Conservation (phyloP, 2,113 vertebrate genomes). For the Polypterus bichir region DNA sequence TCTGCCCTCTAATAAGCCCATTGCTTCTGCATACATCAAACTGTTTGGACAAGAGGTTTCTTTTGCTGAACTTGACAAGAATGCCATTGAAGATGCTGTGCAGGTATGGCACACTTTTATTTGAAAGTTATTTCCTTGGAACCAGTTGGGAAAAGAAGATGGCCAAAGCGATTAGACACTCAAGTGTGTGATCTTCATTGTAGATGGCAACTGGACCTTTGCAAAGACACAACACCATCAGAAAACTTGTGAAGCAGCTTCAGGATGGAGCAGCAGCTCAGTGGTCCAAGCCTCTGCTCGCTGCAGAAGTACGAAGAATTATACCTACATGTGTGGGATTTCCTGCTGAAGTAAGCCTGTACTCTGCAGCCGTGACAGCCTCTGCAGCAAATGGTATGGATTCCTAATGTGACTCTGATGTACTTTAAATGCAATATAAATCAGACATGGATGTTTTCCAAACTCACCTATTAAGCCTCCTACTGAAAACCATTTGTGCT, state of each 20-base stretch:
- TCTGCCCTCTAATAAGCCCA: constrained; percentile 33
- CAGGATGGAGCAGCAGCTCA: constrained; percentile 29
- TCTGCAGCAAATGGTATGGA: constrained; percentile 33
- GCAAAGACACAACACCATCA: constrained; percentile 14
- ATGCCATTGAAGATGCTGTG: constrained; percentile 35
- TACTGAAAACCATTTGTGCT: no score
- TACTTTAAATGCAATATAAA: no score
- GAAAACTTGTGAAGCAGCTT: constrained; percentile 20
- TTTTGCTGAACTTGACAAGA: constrained; percentile 49
- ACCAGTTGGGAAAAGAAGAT: no score
- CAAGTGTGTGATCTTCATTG: not conserved
- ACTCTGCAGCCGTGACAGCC: constrained; percentile 41
- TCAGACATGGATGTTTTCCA: no score
- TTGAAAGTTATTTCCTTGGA: not conserved
- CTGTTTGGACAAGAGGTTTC: constrained; percentile 60
- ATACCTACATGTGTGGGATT: constrained; percentile 52
- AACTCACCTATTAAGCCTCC: no score
- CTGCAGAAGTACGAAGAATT: constrained; percentile 43
- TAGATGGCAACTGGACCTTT: constrained; percentile 28
- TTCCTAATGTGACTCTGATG: no score
- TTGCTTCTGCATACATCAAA: constrained; percentile 52
- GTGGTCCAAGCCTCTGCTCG: constrained; percentile 41
- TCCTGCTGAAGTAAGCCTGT: constrained; percentile 51
- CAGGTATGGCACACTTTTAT: constrained; percentile 36
- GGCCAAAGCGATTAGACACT: no score